These are phyloP conservation scores for Heliocidaris erythrogramma DNA, from an alignment of 35 echinoderm and acorn worm genomes.

Conservation along the genomic window DNA sequence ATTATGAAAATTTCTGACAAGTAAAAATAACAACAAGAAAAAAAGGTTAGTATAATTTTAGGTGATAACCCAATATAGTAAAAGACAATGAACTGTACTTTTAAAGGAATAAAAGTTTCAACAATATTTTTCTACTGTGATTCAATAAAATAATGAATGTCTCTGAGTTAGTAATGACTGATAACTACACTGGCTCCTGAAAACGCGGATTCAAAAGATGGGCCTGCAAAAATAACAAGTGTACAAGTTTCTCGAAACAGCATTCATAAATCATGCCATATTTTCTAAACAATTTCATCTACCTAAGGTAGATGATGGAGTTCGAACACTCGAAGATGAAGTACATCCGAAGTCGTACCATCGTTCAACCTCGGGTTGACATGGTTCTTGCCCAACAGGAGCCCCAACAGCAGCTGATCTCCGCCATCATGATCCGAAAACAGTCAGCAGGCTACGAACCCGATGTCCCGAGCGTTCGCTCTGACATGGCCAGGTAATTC, in stretches of 20 bases:
- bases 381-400: constrained; percentile 71
- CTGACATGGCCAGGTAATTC: constrained; percentile 73
- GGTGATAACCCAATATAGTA: no score
- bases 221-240: background rate
- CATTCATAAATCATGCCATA: background rate
- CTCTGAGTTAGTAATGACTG: no score
- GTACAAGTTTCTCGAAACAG: background rate
- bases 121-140: no score
- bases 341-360: constrained; percentile 80
- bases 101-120: no score
- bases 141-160: no score
- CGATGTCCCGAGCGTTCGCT: constrained; percentile 67
- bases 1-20: no score
- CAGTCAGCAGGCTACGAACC: constrained; percentile 71
- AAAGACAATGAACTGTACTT: no score
- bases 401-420: constrained; percentile 69
- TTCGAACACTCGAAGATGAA: constrained; percentile 75
- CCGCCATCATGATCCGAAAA: constrained; percentile 73
- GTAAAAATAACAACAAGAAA: no score
- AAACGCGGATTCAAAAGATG: background rate
- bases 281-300: background rate
- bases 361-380: constrained; percentile 82
- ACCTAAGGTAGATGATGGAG: constrained; percentile 67
- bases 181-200: no score
- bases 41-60: no score